Evolutionary conservation across 1,140 invertebrate species (phyloP), one percentile per base, ranked within the genome.

Genomic region (Zophobas atratus): DNA sequence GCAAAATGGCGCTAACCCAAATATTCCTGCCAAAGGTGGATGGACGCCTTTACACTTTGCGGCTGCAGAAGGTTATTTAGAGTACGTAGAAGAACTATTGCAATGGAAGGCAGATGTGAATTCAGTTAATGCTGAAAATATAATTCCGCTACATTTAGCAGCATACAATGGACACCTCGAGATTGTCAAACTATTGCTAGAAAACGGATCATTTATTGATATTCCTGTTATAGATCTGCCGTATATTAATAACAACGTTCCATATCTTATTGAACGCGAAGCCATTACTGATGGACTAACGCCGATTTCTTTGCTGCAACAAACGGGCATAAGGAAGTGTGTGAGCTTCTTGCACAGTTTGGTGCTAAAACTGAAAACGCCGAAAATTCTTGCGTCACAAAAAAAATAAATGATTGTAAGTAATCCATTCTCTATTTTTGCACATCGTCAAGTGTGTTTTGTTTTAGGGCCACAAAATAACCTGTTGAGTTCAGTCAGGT

Each of bases 41-140:
- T 67, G 60, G 60, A 67, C 60, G 20, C 60, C 60, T 4, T 41
- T 67, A 67, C 60, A 67, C 43, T 5, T 67, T 43, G 38, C 60
- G 2, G n/a, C 60, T 41, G 6, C 1, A 41, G 60, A 67, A 43
- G 60, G 39, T 1, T 1, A 46, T 43, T 32, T n/a, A 43, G 60
- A 43, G 20, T 67, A 20, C 6, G 38, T 67, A 5, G 39, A 67
- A 67, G 60, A 67, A 32, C 43, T 67, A 20, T 32, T 67, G 1
- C 8, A 43, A 32, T 20, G 20, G n/a, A 43, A 43, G 20, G 60
- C 60, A 1, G 6, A 43, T 43, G 60, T 46, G 3, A 67, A 67
- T 5, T 38, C n/a, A 4, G 60, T 39, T 0, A 67, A 39, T 43
- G 38, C 39, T 1, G 6, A 43, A 67, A 67, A 67, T 67, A 32